These are phyloP conservation scores for Gouania willdenowi DNA, from an alignment of 2,797 vertebrate genomes.

Conservation along the genomic window DNA sequence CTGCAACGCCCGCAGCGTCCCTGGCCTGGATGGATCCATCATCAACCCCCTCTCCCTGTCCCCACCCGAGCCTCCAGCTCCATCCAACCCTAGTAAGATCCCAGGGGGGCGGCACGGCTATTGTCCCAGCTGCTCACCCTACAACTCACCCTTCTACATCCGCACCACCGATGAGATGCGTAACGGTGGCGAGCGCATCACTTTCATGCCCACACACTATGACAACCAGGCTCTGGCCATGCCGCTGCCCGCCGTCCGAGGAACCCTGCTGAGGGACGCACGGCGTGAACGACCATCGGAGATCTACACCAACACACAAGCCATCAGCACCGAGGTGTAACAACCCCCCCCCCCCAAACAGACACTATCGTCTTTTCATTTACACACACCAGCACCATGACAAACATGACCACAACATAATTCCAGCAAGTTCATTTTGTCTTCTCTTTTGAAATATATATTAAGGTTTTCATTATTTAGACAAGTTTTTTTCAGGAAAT, in stretches of 20 bases:
- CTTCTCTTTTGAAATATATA: no score
- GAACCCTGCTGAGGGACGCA: slow-evolving; percentile 80
- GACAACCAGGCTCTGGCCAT: slow-evolving; percentile 83
- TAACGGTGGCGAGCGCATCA: slow-evolving; percentile 86
- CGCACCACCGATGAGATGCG: slow-evolving; percentile 83
- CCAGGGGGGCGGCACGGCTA: slow-evolving; percentile 55
- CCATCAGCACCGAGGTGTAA: slow-evolving; percentile 94
- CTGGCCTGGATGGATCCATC: slow-evolving; percentile 73
- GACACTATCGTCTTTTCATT: not conserved
- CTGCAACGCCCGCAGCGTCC: slow-evolving; percentile 87
- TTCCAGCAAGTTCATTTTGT: no score
- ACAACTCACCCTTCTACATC: slow-evolving; percentile 88
- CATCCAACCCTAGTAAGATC: slow-evolving; percentile 72
- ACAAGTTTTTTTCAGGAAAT: no score
- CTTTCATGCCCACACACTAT: slow-evolving; percentile 83
- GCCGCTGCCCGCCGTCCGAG: slow-evolving; percentile 76
- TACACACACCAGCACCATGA: slow-evolving; percentile 24
- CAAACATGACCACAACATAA: slow-evolving; percentile 9
- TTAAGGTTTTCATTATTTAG: no score
- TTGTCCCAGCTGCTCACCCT: slow-evolving; percentile 87
- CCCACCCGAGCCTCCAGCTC: slow-evolving; percentile 62
- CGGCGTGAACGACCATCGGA: slow-evolving; percentile 66
- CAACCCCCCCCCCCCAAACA: not conserved
- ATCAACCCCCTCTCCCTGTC: slow-evolving; percentile 58
- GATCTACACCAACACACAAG: slow-evolving; percentile 83